Base-by-base conservation (phyloP, 2,888 invertebrate genomes). In the Caenorhabditis angaria region DNA sequence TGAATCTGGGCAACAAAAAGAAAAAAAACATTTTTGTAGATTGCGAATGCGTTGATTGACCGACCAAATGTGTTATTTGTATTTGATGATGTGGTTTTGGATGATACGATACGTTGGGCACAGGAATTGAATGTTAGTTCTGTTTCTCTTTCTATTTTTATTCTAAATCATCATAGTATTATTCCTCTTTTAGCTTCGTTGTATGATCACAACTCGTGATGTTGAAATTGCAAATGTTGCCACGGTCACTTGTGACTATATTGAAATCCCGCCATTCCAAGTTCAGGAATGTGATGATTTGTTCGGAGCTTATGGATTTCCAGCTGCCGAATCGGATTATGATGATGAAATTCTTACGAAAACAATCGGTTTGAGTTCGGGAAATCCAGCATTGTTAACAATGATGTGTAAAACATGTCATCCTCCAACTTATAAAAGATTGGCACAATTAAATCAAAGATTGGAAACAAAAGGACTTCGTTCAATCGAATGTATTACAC, bases 41-140 rank as follows among this genome's bases (percentile, higher is more conserved):
- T 78, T 18, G 55, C 50, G 1, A 76, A 77, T 29, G 79, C 79
- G 20, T 56, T 79, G 0, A 66, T 77, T 20, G 79, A 79, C 35
- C 60, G 70, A 0, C 79, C 79, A n/a, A 70, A 75, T 55, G 60
- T 67, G 0, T 48, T 79, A 0, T 61, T 79, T 29, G 72, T 79
- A 8, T 35, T 79, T n/a, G 79, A 79, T 54, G 79, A 79, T 59
- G 76, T 79, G 24, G 70, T 69, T 12, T 65, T 57, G 28, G 70
- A 65, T 25, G 79, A 79, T 25, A 77, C 76, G 1, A 64, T 79
- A 2, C 47, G 68, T 12, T 74, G 74, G 71, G 74, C 74, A 20
- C 71, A 76, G 35, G 64, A 73, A 27, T 54, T 78, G 10, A 50
- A 32, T 8, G 32, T 32, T 32, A 32, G 10, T 41, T 41, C 41